phyloP scores from a whole-genome alignment of 2,113 vertebrate species.

The Peromyscus leucopus region DNA sequence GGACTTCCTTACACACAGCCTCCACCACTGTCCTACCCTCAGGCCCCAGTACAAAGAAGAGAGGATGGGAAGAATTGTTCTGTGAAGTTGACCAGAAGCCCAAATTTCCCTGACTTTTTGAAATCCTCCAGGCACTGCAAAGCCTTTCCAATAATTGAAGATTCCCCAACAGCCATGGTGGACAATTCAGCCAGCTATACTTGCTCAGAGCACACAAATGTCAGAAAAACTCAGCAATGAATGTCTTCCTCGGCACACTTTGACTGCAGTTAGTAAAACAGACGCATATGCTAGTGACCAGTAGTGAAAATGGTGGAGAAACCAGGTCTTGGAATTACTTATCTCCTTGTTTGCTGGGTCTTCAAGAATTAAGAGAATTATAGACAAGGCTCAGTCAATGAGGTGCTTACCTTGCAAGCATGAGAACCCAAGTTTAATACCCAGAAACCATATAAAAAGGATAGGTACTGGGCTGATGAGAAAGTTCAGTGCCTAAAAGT shows the following conservation, averaged over 20 bases:
- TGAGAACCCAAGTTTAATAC: not conserved
- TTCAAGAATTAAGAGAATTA: not conserved
- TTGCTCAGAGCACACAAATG: slow-evolving; percentile 1
- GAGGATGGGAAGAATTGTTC: not conserved
- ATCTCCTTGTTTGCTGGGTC: not conserved
- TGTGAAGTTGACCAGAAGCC: not conserved
- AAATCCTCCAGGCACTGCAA: slow-evolving; percentile 6
- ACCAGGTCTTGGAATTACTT: not conserved
- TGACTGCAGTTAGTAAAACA: not conserved
- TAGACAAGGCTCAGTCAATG: not conserved
- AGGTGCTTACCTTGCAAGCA: not conserved
- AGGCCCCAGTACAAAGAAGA: slow-evolving; percentile 24
- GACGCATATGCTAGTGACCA: not conserved
- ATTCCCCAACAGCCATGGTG: not conserved
- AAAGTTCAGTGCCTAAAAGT: too few relatives aligned
- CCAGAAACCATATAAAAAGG: not conserved
- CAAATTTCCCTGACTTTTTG: not conserved
- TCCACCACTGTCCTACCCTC: not conserved
- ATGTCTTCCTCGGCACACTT: not conserved
- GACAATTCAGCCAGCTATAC: not conserved
- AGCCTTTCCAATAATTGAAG: not conserved
- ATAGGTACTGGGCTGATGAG: not conserved
- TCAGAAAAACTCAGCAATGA: not conserved
- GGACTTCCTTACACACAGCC: not conserved
- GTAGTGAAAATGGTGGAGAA: not conserved